phyloP scores from a whole-genome alignment of 2,888 invertebrate species.

The Elysia crispata region DNA sequence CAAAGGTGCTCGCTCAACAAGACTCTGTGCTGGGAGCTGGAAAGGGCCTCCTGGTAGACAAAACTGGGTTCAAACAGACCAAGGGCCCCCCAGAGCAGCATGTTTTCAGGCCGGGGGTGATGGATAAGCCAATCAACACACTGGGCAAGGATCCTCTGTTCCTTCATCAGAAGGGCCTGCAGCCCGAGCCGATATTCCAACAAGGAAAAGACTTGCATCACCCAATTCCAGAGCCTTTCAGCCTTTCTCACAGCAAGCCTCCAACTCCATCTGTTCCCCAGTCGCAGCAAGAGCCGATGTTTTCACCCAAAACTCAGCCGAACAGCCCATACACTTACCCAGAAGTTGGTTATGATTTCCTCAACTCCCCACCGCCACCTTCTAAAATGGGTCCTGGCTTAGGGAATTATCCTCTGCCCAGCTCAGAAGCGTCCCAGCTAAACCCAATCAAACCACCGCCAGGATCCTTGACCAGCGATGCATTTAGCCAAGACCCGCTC shows the following conservation, averaged over 20 bases:
- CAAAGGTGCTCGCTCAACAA: too few relatives aligned
- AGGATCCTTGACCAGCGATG: neutral
- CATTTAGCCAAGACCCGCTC: slow-evolving; percentile 32
- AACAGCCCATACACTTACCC: slow-evolving; percentile 36
- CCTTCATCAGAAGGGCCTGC: neutral
- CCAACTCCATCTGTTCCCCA: neutral
- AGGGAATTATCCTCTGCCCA: too few relatives aligned
- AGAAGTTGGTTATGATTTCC: neutral
- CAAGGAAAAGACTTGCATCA: slow-evolving; percentile 1
- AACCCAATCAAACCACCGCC: too few relatives aligned
- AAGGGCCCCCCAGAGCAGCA: slow-evolving; percentile 17
- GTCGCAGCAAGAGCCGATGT: slow-evolving; percentile 23
- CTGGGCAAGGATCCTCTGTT: too few relatives aligned
- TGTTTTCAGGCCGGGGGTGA: slow-evolving; percentile 3
- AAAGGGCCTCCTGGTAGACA: too few relatives aligned
- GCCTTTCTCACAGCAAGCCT: slow-evolving; percentile 16
- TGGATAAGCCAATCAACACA: too few relatives aligned
- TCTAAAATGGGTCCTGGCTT: too few relatives aligned
- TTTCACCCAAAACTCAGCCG: slow-evolving; percentile 38
- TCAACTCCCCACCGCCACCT: slow-evolving; percentile 43
- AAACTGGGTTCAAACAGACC: too few relatives aligned
- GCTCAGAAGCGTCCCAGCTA: too few relatives aligned
- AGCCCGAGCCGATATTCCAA: slow-evolving; percentile 36
- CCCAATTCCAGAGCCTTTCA: neutral
- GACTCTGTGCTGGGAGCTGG: too few relatives aligned